These are phyloP conservation scores for Poecilus cupreus DNA, from an alignment of 2,888 invertebrate genomes.

Conservation along the genomic window DNA sequence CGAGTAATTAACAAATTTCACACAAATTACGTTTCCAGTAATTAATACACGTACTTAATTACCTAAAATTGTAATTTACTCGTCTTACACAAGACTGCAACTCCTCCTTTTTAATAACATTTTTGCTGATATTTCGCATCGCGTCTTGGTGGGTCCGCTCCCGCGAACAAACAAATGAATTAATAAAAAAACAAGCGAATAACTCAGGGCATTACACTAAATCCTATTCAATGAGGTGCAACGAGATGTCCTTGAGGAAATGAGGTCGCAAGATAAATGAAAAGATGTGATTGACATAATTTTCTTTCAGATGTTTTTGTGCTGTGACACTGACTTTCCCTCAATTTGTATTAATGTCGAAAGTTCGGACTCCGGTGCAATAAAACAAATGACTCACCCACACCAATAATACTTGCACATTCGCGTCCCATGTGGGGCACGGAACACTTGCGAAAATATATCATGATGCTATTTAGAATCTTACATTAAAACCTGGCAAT, in stretches of 20 bases:
- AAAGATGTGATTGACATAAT: constrained; percentile 56
- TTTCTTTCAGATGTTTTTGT: constrained; percentile 51
- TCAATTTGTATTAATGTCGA: constrained; percentile 56
- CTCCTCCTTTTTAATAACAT: constrained; percentile 43
- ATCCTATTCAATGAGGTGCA: constrained; percentile 1
- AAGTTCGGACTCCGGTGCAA: constrained; percentile 33
- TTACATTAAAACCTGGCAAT: too few species aligned
- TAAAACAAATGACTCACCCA: constrained; percentile 47
- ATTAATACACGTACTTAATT: constrained; percentile 47
- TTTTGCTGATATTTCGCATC: constrained; percentile 26
- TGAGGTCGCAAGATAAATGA: constrained; percentile 47
- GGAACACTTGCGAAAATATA: background rate
- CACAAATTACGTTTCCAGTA: constrained; percentile 38
- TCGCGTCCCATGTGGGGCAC: background rate
- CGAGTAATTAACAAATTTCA: constrained; percentile 47
- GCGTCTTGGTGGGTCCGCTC: background rate
- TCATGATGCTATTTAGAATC: too few species aligned
- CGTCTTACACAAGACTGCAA: background rate
- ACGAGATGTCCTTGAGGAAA: constrained; percentile 6
- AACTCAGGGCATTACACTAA: constrained; percentile 14
- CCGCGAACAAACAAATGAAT: constrained; percentile 1
- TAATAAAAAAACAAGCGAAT: constrained; percentile 13
- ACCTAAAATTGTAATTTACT: constrained; percentile 47
- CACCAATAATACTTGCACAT: background rate
- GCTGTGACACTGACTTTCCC: constrained; percentile 50